Evolutionary conservation across 2,113 vertebrate genomes (phyloP).

Genomic region (Dasyornis broadbenti): DNA sequence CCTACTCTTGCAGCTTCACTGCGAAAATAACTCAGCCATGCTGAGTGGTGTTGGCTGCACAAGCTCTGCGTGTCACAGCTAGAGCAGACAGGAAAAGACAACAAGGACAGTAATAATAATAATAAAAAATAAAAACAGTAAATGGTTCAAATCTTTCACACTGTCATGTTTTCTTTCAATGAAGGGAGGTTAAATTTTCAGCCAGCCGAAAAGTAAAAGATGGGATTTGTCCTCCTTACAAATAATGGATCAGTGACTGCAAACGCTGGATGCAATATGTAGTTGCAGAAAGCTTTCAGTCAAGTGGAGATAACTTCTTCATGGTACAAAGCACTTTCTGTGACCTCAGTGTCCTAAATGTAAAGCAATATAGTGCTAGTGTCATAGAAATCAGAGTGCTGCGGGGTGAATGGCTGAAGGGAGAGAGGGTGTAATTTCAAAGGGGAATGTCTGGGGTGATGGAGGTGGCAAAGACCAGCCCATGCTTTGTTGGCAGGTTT

Average conservation of each 20-base stretch:
- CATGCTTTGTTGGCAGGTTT: neutral
- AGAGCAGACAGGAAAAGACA: neutral
- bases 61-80: neutral
- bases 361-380: neutral
- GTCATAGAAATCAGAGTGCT: constrained; percentile 2
- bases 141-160: neutral
- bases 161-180: neutral
- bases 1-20: neutral
- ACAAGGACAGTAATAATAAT: neutral
- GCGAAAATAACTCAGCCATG: neutral
- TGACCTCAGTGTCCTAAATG: constrained; percentile 26
- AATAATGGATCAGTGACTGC: neutral
- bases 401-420: neutral
- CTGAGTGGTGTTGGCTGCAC: neutral
- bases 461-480: neutral
- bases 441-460: neutral
- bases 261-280: neutral
- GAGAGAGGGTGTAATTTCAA: neutral
- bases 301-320: constrained; percentile 47
- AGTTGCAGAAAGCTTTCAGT: constrained; percentile 13
- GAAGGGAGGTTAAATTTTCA: neutral
- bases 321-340: constrained; percentile 35
- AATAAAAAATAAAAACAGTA: neutral
- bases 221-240: neutral
- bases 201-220: neutral